Evolutionary conservation across 2,888 invertebrate genomes (phyloP).

Genomic region (Pherbina coryleti): DNA sequence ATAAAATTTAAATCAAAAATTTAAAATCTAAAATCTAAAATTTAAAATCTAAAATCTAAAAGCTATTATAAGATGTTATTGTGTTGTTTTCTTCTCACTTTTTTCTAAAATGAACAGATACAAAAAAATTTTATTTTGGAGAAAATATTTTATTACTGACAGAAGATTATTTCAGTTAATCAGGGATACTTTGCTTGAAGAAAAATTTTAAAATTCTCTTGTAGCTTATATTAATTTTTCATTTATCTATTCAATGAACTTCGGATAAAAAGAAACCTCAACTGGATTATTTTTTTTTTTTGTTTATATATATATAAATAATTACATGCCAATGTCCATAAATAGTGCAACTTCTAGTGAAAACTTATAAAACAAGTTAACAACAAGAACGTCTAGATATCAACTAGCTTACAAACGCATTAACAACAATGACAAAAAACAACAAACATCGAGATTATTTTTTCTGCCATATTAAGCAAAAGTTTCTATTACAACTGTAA

Average conservation of each 20-base stretch:
- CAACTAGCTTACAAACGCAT: not conserved
- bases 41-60: too few relatives aligned
- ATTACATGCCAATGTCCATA: not conserved
- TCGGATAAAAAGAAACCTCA: not conserved
- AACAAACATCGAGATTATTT: not conserved
- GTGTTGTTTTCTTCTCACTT: too few relatives aligned
- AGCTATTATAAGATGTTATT: too few relatives aligned
- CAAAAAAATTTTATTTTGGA: too few relatives aligned
- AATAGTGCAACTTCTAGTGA: slow-evolving; percentile 7
- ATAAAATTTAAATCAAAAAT: too few relatives aligned
- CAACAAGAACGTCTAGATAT: not conserved
- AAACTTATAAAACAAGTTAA: not conserved
- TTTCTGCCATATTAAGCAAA: slow-evolving; percentile 15
- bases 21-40: too few relatives aligned
- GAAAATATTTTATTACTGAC: too few relatives aligned
- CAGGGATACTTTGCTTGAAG: too few relatives aligned
- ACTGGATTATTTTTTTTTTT: not conserved
- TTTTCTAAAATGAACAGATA: too few relatives aligned
- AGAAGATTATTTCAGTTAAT: too few relatives aligned
- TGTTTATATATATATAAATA: too few relatives aligned
- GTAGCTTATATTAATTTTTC: not conserved
- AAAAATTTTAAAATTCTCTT: not conserved
- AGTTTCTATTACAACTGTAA: slow-evolving; percentile 29
- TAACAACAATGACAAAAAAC: not conserved
- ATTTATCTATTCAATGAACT: not conserved